phyloP scores from a whole-genome alignment of 2,113 vertebrate genomes.

The Andinoacara biseriatus region DNA sequence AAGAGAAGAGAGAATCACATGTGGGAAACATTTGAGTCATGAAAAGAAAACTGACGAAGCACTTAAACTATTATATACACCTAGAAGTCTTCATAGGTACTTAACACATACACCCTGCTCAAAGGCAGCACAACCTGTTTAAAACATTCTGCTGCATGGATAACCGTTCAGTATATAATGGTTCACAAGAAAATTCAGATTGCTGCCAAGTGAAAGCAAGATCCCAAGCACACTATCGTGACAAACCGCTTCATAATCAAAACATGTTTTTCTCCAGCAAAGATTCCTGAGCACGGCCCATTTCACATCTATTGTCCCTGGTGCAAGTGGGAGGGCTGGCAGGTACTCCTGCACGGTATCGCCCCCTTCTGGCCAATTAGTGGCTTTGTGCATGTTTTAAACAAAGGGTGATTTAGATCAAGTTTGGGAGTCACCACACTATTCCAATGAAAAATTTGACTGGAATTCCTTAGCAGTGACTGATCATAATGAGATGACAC shows the following conservation, averaged over 20 bases:
- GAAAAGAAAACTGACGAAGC: background rate
- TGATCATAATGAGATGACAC: background rate
- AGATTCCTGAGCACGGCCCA: constrained; percentile 73
- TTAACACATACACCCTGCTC: background rate
- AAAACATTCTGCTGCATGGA: background rate
- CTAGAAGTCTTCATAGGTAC: background rate
- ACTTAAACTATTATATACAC: background rate
- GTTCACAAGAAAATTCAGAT: background rate
- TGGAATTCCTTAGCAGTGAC: background rate
- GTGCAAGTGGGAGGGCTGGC: constrained; percentile 22
- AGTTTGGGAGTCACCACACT: background rate
- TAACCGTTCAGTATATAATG: background rate
- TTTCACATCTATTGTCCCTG: constrained; percentile 68
- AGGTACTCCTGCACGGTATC: constrained; percentile 9
- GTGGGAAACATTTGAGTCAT: background rate
- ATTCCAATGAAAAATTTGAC: background rate
- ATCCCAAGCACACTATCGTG: background rate
- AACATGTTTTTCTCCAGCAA: constrained; percentile 71
- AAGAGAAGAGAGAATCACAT: background rate
- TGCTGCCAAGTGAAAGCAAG: background rate
- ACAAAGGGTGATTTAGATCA: constrained; percentile 66
- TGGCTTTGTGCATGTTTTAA: background rate
- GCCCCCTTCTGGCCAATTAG: constrained; percentile 63
- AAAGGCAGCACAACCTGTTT: background rate
- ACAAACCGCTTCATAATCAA: constrained; percentile 53